Evolutionary conservation across 2,797 vertebrate genomes (phyloP), one percentile per base, ranked within the genome.

Genomic region (Naso thynnoides): DNA sequence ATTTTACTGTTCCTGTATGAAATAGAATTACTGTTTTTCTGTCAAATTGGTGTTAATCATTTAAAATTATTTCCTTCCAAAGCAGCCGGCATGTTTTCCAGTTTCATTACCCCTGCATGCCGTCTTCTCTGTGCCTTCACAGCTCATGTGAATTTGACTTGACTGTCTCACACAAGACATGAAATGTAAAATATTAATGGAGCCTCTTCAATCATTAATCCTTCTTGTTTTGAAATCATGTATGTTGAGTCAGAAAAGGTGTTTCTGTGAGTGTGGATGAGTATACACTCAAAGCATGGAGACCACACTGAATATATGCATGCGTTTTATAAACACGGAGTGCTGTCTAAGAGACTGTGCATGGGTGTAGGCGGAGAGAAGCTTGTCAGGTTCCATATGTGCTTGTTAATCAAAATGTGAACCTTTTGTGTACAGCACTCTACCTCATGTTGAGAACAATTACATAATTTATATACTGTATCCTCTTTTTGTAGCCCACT

Each of bases 401-500:
- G 47, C 54, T 59, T 71, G 63, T 70, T 76, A 73, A 77, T 83
- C 56, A 73, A 52, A 82, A 60, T 26, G 66, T 61, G 69, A 76
- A 60, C 24, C 42, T 26, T 24, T 33, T 45, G 54, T 70, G 54
- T 67, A 77, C 44, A 50, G 69, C 47, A 45, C 31, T 80, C 63
- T 3, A 11, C 86, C 55, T 73, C 31, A 31, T 45, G 6, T 57
- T 55, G 55, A 62, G 53, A 71, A 53, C 0, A 13, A 14, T 0
- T 87, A 63, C 63, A 87, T 88, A 39, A 81, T 87, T 77, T 41
- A 87, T 55, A 6, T 58, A 24, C 39, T 72, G 59, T 62, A 70
- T 65, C 24, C 4, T 58, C 14, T 48, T 15, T 67, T 65, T 57
- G 7, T 29, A 29, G 29, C 41, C 4, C 15, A 16, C 31, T 49